Base-by-base conservation (phyloP, 2,888 invertebrate genomes). In the Andrena fulva region DNA sequence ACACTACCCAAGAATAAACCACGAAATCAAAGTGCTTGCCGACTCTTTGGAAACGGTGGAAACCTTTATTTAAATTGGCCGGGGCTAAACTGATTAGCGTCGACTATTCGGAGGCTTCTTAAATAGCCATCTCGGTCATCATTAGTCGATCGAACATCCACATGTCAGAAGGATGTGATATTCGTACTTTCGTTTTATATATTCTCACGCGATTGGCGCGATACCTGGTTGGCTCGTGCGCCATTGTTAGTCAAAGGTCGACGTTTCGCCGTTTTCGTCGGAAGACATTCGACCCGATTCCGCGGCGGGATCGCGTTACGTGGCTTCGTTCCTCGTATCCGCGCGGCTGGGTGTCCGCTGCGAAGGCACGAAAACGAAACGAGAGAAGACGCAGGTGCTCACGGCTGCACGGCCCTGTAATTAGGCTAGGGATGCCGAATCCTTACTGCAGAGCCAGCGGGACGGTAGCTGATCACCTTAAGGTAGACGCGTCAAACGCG, bases 401-500 rank as follows among this genome's bases (percentile, higher is more conserved):
- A 72, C 68, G 85, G 83, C 83, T 79, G 67, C 79, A 50, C 84
- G 73, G 90, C 91, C 90, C 89, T 90, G 90, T 90, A 91, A 90
- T 90, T 91, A 91, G 87, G 91, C 91, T 90, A 90, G 87, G 89
- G 78, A 90, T 80, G 90, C 90, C 90, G 90, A 91, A 89, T 89
- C 78, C 85, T 80, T 88, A 42, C 82, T 84, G 85, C 72, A 60
- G 74, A 70, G 48, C 62, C 77, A 76, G 80, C 76, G 77, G 76
- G 85, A 86, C 89, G 87, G 88, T 89, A 89, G 89, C 87, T 72
- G 86, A 59, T 77, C 84, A 80, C 77, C 82, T 86, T 75, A 80
- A 88, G 72, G 78, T 84, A 85, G 85, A 87, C 82, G 83, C 77
- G 88, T 88, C 84, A 84, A 88, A 84, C 77, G 62, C 66, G 89